Evolutionary conservation across 2,113 vertebrate species (phyloP), one percentile per base, ranked within the genome.

Genomic region (Isurus oxyrinchus): DNA sequence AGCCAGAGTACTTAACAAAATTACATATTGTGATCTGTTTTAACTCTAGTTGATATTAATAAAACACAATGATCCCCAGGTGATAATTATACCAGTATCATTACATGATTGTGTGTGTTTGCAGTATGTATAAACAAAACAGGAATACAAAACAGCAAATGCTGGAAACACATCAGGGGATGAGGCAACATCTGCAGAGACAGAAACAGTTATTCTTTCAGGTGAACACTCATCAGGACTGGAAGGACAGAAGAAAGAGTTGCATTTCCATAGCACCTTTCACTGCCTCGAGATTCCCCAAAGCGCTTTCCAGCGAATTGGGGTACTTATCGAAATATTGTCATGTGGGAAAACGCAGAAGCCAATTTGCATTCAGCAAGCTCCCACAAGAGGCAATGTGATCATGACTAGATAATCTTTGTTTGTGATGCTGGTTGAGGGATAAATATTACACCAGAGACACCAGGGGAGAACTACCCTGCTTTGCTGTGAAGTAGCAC

Each of bases 41-140:
- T 84, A 84, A 84, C n/a, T 84, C 14, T 16, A 44, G n/a, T 40
- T 44, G 79, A 84, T 84, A 40, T 84, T 19, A 84, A 84, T 14
- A 84, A 84, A 44, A 84, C 79, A 84, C n/a, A 40, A 84, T 84
- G 79, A 84, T 84, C n/a, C 79, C n/a, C 79, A 40, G 79, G 79
- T 84, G 79, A 84, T 84, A 84, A 84, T 84, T 84, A 84, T 84
- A 40, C 11, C 79, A 84, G n/a, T 44, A 44, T 84, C 1, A 14
- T 84, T 84, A 44, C 14, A 44, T 84, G n/a, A 84, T 44, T 84
- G 3, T 79, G 76, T 79, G 76, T 79, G 31, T n/a, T 84, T 40
- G 3, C 79, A 84, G n/a, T 19, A n/a, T 81, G 76, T 81, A 40
- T 40, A 81, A 81, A 40, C n/a, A 84, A 84, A 84, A 44, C n/a